Evolutionary conservation across 2,888 invertebrate genomes (phyloP).

Genomic region (Pollenia angustigena): DNA sequence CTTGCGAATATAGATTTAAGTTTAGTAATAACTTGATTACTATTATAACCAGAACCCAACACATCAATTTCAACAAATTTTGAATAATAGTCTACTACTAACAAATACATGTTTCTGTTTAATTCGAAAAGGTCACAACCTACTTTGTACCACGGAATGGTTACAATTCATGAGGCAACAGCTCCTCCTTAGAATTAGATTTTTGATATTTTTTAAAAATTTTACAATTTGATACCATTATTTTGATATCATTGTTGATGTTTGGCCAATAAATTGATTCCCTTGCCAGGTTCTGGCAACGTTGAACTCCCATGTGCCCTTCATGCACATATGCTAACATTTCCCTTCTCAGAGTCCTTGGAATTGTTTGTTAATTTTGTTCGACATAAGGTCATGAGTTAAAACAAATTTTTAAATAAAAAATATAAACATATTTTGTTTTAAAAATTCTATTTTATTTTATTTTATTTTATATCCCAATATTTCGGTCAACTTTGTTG

Average conservation of each 20-base stretch:
- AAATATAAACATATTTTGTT: too few species aligned
- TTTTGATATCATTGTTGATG: background rate
- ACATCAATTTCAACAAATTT: conserved; percentile 68
- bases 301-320: conserved; percentile 58
- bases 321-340: conserved; percentile 61
- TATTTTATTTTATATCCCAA: too few species aligned
- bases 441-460: too few species aligned
- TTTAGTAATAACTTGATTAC: conserved; percentile 49
- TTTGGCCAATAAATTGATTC: conserved; percentile 48
- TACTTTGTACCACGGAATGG: conserved; percentile 52
- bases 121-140: conserved; percentile 22
- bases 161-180: conserved; percentile 42
- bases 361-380: too few species aligned
- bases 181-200: conserved; percentile 1
- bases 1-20: too few species aligned
- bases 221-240: background rate
- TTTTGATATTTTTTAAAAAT: background rate
- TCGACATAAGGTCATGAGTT: too few species aligned
- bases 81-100: conserved; percentile 74
- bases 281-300: conserved; percentile 59
- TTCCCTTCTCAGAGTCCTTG: conserved; percentile 44
- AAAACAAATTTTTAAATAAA: too few species aligned
- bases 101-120: conserved; percentile 56
- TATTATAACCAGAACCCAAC: conserved; percentile 39
- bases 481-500: too few species aligned